Evolutionary conservation across 1,140 invertebrate species (phyloP), one percentile per base, ranked within the genome.

Genomic region (Drosophila suzukii): DNA sequence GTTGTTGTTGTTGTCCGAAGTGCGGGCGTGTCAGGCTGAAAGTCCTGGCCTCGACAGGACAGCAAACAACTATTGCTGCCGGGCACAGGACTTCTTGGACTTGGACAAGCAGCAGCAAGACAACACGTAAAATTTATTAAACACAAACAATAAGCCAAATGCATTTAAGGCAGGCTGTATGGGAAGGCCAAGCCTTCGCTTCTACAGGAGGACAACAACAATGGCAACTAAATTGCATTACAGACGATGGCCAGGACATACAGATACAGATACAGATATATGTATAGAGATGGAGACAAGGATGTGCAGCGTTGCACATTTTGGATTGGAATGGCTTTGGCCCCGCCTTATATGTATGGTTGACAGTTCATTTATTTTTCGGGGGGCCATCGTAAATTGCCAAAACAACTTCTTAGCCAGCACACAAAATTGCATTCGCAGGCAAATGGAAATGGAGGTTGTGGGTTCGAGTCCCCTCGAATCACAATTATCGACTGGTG

Each of bases 91-190:
- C 51, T 47, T 6, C 46, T 47, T 27, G 20, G 43, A 46, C 43
- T 46, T 24, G 43, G 46, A 47, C 43, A 46, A 57, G 58, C 32
- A 61, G 30, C 39, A 71, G 54, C 58, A 88, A 80, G 80, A 80
- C 80, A 81, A 75, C 76, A 89, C 67, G 80, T 67, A 88, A 84
- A 89, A 89, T 89, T 89, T 89, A 89, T 89, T 89, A 90, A 88
- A 89, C 84, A 89, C 84, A 89, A 89, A 89, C 84, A 89, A 89
- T 89, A 89, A 89, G 84, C 84, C 74, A 89, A 89, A 81, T 89
- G 84, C 81, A 89, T 89, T 90, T 78, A 75, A 84, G 84, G 75
- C n/a, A n/a, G 74, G 67, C 67, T 36, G 2, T 47, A 47, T 62
- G 56, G 82, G 39, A 34, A 34, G n/a, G 63, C 51, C 67, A 67